These are phyloP conservation scores for Protophormia terraenovae DNA, from an alignment of 2,888 invertebrate species.

Conservation along the genomic window DNA sequence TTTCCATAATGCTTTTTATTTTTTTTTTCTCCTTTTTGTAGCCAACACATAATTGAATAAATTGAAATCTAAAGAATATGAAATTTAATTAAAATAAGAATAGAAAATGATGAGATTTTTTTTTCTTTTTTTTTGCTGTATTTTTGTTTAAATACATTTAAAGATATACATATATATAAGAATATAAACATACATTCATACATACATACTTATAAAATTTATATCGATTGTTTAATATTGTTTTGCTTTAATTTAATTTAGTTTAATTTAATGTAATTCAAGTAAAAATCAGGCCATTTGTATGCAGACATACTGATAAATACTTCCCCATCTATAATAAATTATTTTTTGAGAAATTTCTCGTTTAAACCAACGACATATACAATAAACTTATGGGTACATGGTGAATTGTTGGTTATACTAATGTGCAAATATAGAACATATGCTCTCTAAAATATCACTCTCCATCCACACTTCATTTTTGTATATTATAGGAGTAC, in stretches of 20 bases:
- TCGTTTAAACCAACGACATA: too few species aligned
- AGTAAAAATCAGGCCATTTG: conserved; percentile 1
- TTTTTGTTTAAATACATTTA: not conserved
- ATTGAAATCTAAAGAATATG: not conserved
- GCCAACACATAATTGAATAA: conserved; percentile 11
- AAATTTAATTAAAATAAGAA: conserved; percentile 44
- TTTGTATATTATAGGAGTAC: not conserved
- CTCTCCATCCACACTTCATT: conserved; percentile 8
- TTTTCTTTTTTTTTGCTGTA: not conserved
- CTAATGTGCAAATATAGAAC: not conserved
- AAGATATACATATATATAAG: not conserved
- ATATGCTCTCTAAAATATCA: conserved; percentile 1
- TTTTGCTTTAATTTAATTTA: conserved; percentile 27
- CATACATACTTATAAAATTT: not conserved
- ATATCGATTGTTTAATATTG: conserved; percentile 24
- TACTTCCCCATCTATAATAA: not conserved
- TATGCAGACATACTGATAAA: not conserved
- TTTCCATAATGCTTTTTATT: conserved; percentile 17
- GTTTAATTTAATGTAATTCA: conserved; percentile 10
- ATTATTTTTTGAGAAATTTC: not conserved
- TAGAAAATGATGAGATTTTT: not conserved
- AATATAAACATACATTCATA: too few species aligned
- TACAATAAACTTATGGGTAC: not conserved
- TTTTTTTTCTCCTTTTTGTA: not conserved
- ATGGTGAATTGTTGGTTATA: not conserved